Evolutionary conservation across 2,797 vertebrate species (phyloP).

Genomic region (Tangara arthus): DNA sequence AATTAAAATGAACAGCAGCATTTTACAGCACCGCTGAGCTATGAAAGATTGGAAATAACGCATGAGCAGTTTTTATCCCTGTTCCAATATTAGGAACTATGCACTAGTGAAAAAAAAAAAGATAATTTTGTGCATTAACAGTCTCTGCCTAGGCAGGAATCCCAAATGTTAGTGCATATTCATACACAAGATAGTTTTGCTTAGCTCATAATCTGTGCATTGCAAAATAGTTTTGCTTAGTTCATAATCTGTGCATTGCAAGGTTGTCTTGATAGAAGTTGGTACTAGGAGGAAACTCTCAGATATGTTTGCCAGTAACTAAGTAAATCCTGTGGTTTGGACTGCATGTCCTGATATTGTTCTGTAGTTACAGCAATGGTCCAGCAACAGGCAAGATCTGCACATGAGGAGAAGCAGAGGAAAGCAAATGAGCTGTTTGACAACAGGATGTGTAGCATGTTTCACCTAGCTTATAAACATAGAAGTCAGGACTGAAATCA

Average conservation of each 20-base stretch:
- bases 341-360: neutral
- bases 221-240: neutral
- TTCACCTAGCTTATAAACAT: conserved; percentile 35
- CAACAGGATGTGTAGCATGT: neutral
- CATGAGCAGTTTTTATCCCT: conserved; percentile 19
- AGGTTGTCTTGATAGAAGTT: neutral
- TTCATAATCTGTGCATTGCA: neutral
- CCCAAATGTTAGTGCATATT: conserved; percentile 33
- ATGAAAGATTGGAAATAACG: conserved; percentile 33
- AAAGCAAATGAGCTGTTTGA: neutral
- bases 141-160: neutral
- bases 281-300: neutral
- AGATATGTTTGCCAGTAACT: neutral
- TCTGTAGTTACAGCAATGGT: neutral
- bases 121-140: neutral
- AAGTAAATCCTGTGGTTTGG: neutral
- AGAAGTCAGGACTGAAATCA: conserved; percentile 45
- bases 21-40: neutral
- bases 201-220: neutral
- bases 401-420: neutral
- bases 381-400: neutral
- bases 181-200: neutral
- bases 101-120: neutral
- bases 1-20: neutral
- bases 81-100: neutral